Conservation (phyloP, 2,888 invertebrate genomes). For the Standfussiana lucernea region DNA sequence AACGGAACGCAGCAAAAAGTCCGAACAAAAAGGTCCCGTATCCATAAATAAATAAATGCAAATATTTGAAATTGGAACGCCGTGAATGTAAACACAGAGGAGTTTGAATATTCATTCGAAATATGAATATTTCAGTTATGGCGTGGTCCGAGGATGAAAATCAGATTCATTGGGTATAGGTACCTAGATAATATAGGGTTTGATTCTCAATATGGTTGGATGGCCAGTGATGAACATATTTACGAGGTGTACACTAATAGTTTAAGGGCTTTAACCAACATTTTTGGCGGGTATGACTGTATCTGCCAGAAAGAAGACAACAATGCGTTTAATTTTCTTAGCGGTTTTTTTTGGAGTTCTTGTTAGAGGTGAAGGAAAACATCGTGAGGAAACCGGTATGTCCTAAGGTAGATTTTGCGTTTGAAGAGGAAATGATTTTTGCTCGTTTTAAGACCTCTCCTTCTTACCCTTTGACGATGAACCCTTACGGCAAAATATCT, state of each 20-base stretch:
- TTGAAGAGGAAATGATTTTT: not conserved
- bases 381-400: not conserved
- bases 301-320: not conserved
- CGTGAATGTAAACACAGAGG: slow-evolving; percentile 89
- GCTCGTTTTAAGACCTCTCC: not conserved
- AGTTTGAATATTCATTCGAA: slow-evolving; percentile 90
- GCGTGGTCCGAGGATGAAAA: slow-evolving; percentile 79
- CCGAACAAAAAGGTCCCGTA: slow-evolving; percentile 81
- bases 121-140: slow-evolving; percentile 89
- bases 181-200: slow-evolving; percentile 41
- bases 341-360: not conserved
- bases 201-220: slow-evolving; percentile 31
- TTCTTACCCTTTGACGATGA: not conserved
- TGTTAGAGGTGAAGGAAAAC: not conserved
- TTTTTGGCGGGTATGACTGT: not conserved
- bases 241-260: not conserved
- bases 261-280: not conserved
- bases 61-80: slow-evolving; percentile 90
- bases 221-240: slow-evolving; percentile 5
- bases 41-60: slow-evolving; percentile 89
- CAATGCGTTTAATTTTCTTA: not conserved
- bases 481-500: not conserved
- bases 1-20: slow-evolving; percentile 78
- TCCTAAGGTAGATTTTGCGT: not conserved
- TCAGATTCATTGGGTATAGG: slow-evolving; percentile 85